phyloP scores from a whole-genome alignment of 1,140 invertebrate genomes.

The Phocides pigmalion region DNA sequence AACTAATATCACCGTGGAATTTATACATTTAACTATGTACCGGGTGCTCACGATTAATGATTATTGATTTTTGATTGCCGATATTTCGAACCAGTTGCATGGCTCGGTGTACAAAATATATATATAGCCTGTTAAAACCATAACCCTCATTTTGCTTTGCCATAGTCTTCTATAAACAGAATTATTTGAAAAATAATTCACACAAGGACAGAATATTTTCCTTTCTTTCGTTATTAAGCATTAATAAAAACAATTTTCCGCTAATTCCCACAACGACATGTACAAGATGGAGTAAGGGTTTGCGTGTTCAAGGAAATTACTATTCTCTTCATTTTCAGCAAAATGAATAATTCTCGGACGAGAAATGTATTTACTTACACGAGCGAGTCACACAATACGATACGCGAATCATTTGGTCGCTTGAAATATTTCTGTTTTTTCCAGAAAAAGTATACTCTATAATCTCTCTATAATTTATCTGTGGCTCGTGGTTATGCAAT shows the following conservation, averaged over 20 bases:
- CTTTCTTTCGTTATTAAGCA: slow-evolving; percentile 3
- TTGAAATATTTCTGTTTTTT: too few species aligned
- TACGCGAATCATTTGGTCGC: too few species aligned
- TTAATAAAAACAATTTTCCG: slow-evolving; percentile 15
- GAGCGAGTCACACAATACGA: neutral
- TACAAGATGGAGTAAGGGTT: slow-evolving; percentile 13
- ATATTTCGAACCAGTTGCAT: too few species aligned
- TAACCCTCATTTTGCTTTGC: neutral
- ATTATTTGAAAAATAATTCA: neutral
- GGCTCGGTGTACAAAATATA: too few species aligned
- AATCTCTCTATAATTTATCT: too few species aligned
- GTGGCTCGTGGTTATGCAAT: too few species aligned
- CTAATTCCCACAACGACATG: slow-evolving; percentile 12
- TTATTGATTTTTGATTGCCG: too few species aligned
- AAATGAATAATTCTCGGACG: slow-evolving; percentile 13
- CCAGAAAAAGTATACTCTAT: too few species aligned
- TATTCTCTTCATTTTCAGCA: slow-evolving; percentile 17
- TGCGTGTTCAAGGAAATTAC: slow-evolving; percentile 18
- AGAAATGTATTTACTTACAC: slow-evolving; percentile 12
- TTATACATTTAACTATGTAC: too few species aligned
- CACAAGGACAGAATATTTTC: neutral
- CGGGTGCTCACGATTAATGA: too few species aligned
- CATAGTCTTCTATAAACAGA: neutral
- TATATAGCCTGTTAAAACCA: too few species aligned
- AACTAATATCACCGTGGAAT: too few species aligned